A percentile compares a stretch with the other conserved stretches of the same genome.
phyloP scores from a whole-genome alignment of 2,113 vertebrate genomes.

The Tachuris rubrigastra region DNA sequence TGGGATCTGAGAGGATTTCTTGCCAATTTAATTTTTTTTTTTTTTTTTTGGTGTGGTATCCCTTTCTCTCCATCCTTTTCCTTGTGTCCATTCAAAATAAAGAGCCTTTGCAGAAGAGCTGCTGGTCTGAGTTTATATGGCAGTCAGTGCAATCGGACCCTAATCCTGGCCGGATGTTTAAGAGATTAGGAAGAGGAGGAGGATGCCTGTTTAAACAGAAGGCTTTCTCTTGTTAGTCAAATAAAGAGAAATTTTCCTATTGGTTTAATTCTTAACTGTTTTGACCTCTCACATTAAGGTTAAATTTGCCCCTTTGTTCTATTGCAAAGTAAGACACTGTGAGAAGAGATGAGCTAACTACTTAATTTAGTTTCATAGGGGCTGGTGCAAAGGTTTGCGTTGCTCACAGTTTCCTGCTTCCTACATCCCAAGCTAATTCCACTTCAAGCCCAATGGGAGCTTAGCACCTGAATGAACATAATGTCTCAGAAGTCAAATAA shows the following conservation, averaged over 20 bases:
- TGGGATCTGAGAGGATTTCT: background rate
- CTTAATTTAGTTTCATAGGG: constrained; percentile 56
- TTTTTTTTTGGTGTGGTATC: background rate
- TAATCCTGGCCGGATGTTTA: constrained; percentile 66
- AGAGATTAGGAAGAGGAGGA: constrained; percentile 58
- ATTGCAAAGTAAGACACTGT: constrained; percentile 19
- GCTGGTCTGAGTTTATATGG: constrained; percentile 50
- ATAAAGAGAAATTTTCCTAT: constrained; percentile 63
- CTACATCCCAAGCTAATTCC: constrained; percentile 40
- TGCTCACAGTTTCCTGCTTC: constrained; percentile 17
- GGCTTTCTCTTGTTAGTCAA: constrained; percentile 58
- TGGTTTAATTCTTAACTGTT: constrained; percentile 60
- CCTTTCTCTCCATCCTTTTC: background rate
- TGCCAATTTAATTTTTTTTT: background rate
- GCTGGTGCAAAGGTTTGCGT: background rate
- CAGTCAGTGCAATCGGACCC: constrained; percentile 34
- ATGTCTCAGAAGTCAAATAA: constrained; percentile 48
- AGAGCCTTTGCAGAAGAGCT: constrained; percentile 28
- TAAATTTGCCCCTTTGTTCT: constrained; percentile 64
- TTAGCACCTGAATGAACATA: constrained; percentile 54
- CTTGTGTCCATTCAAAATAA: background rate
- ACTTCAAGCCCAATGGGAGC: constrained; percentile 23
- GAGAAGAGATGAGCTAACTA: constrained; percentile 50
- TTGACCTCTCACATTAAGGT: constrained; percentile 62
- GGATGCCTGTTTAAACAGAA: constrained; percentile 61